Conservation (phyloP, 2,113 vertebrate species). For the Megaleporinus macrocephalus region DNA sequence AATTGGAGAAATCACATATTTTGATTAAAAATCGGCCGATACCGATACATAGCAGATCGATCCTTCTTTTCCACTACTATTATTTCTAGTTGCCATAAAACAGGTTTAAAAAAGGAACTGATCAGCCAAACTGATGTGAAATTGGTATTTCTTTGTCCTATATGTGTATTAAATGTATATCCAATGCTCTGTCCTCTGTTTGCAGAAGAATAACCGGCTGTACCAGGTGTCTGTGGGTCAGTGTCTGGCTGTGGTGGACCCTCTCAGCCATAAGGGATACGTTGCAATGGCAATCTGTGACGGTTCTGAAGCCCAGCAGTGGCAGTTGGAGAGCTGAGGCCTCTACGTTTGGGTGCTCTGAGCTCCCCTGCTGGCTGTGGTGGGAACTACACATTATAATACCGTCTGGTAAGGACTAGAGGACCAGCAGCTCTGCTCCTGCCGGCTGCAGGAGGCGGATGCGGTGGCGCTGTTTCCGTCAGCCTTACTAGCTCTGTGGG, state of each 20-base stretch:
- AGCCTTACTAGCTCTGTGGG: background rate
- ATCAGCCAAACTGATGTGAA: no score
- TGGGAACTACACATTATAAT: background rate
- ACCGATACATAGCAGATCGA: no score
- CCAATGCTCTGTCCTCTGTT: background rate
- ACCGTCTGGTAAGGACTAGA: background rate
- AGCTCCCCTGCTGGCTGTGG: background rate
- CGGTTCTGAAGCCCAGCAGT: conserved; percentile 85
- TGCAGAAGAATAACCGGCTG: conserved; percentile 86
- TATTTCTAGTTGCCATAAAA: no score
- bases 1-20: no score
- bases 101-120: no score
- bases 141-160: no score
- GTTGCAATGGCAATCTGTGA: conserved; percentile 94
- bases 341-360: background rate
- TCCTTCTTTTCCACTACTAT: no score
- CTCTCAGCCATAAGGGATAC: conserved; percentile 80
- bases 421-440: background rate
- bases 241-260: conserved; percentile 84
- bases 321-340: conserved; percentile 84
- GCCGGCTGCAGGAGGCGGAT: background rate
- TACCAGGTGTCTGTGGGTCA: conserved; percentile 97
- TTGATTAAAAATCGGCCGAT: no score
- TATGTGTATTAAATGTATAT: no score
- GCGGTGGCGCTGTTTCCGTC: background rate